A percentile compares a stretch with the other conserved stretches of the same genome.
Conservation (phyloP, 1,140 invertebrate species). For the Triops longicaudatus region DNA sequence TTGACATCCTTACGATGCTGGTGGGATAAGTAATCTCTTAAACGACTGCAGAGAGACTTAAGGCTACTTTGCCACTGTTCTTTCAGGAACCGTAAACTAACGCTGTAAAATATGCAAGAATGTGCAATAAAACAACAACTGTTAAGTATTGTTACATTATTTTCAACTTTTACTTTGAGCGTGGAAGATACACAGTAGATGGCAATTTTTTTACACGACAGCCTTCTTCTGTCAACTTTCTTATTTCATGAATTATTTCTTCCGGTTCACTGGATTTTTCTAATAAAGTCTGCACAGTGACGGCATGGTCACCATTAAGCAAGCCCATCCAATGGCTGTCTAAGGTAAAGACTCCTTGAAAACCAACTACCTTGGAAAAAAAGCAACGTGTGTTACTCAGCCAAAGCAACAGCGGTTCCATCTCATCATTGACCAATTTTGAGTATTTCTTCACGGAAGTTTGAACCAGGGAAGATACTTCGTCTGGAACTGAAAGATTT, state of each 20-base stretch:
- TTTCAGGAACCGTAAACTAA: not conserved
- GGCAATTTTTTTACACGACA: not conserved
- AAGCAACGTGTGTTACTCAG: not conserved
- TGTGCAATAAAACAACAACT: not conserved
- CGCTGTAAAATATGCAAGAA: not conserved
- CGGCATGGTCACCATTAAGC: not conserved
- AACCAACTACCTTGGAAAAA: not conserved
- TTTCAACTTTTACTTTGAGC: not conserved
- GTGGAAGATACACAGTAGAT: not conserved
- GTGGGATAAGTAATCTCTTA: not conserved
- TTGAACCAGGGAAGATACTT: not conserved
- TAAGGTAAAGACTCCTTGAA: not conserved
- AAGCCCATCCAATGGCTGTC: not conserved
- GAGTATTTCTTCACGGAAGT: not conserved
- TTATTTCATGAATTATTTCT: not conserved
- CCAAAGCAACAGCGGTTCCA: not conserved
- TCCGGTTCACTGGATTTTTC: not conserved
- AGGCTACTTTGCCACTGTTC: not conserved
- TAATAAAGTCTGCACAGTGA: not conserved
- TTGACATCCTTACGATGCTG: not conserved
- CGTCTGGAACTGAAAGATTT: not conserved
- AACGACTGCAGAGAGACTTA: not conserved
- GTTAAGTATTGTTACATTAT: not conserved
- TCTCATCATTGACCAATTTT: not conserved
- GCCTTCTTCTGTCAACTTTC: not conserved